These are phyloP conservation scores for Rhodinocichla rosea DNA, from an alignment of 2,113 vertebrate genomes.

Conservation along the genomic window DNA sequence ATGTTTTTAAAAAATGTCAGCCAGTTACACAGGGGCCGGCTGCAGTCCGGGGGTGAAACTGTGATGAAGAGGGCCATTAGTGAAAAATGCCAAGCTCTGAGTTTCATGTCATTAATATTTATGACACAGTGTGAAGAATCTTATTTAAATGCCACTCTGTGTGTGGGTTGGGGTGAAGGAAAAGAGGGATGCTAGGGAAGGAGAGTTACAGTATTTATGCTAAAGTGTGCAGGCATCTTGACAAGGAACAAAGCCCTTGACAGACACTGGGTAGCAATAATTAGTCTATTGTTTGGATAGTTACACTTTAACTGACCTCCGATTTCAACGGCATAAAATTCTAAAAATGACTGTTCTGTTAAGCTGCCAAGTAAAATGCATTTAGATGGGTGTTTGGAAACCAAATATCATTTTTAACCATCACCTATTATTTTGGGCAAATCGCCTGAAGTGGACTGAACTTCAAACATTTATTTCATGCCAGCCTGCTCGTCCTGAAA, in stretches of 20 bases:
- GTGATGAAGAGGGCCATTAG: constrained; percentile 27
- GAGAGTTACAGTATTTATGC: neutral
- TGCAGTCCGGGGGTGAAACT: neutral
- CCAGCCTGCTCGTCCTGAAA: neutral
- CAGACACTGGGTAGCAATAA: neutral
- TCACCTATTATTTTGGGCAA: constrained; percentile 6
- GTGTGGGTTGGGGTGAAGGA: neutral
- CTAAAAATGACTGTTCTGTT: neutral
- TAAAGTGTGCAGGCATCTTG: neutral
- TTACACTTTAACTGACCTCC: neutral
- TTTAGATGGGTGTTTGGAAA: constrained; percentile 10
- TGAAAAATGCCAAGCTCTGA: constrained; percentile 27
- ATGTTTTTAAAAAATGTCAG: neutral
- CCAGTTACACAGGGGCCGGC: neutral
- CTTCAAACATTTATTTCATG: neutral
- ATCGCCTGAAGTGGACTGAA: neutral
- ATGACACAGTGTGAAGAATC: constrained; percentile 1
- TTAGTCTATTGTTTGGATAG: constrained; percentile 11
- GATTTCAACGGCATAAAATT: neutral
- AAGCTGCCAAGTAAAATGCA: neutral
- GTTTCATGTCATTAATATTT: constrained; percentile 40
- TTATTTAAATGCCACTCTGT: constrained; percentile 10
- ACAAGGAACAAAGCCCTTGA: neutral
- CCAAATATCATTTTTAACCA: neutral
- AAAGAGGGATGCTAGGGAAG: neutral